Percentiles rank a stretch among this genome's conserved stretches.
phyloP scores from a whole-genome alignment of 2,113 vertebrate genomes.

The Otis tarda region DNA sequence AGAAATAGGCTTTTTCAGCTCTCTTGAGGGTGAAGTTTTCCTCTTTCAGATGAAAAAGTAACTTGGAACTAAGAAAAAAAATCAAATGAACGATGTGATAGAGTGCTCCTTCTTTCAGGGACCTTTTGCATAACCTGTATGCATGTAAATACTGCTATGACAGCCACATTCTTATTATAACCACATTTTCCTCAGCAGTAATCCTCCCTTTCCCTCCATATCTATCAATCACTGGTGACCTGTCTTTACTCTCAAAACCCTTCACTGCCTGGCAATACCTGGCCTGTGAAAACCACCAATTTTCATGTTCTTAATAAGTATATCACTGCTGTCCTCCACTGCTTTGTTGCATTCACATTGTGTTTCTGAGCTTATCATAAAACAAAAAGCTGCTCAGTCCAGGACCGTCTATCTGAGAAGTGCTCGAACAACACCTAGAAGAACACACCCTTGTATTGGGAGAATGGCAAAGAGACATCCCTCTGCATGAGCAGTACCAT shows the following conservation, averaged over 20 bases:
- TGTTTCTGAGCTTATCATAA: neutral
- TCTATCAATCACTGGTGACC: neutral
- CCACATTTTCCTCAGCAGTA: neutral
- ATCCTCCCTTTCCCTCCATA: neutral
- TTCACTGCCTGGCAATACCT: neutral
- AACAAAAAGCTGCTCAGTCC: neutral
- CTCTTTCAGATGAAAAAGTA: neutral
- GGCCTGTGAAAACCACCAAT: neutral
- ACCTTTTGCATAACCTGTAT: neutral
- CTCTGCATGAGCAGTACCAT: neutral
- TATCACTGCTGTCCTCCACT: neutral
- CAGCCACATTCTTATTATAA: neutral
- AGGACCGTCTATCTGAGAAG: neutral
- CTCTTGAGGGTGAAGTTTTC: neutral
- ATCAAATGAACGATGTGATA: neutral
- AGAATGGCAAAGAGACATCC: neutral
- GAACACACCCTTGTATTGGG: fast-evolving
- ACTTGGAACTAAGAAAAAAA: neutral
- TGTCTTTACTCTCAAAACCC: neutral
- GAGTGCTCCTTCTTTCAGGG: neutral
- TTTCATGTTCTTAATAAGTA: neutral
- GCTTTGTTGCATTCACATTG: neutral
- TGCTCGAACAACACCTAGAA: neutral
- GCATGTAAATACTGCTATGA: neutral
- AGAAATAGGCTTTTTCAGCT: neutral